Base-by-base conservation (phyloP, 2,113 vertebrate species). In the Pristiophorus japonicus region DNA sequence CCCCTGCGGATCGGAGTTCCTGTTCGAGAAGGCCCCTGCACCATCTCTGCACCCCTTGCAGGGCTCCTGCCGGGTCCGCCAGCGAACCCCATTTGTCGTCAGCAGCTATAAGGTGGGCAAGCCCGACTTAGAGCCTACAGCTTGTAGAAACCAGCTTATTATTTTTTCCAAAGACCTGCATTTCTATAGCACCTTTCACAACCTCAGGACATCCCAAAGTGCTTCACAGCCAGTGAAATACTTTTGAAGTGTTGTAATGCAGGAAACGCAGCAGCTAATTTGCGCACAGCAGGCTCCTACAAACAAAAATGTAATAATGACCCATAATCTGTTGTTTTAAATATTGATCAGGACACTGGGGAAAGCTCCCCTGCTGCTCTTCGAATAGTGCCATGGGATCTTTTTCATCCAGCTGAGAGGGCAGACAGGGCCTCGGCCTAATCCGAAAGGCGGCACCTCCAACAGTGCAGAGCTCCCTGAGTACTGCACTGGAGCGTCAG, bases 1-100 rank as follows among this genome's bases (percentile, higher is more conserved):
- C 0, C 97, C 99, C 0, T 99, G 98, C 95, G 98, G 98, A 12
- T 97, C 97, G 27, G 98, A 99, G 38, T 99, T 98, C 96, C 81
- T 98, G 63, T 96, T 98, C 70, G 97, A 98, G 78, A 98, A 97
- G 96, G 96, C 96, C 0, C 81, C 47, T 0, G 96, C 97, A 14
- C 2, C 96, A 30, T 96, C 96, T 0, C 96, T 97, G 8, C 98
- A 98, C 96, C 98, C 98, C 20, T 96, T 98, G 20, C 97, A 97
- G 96, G 96, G 97, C 42, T 34, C 96, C 0, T 96, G 97, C 78
- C 97, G 96, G 95, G 96, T 98, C 95, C 97, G 97, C 14, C 98
- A 98, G 96, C 97, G 99, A 96, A 98, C 97, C 20, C 97, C 98
- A 30, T 99, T 99, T 96, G 97, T 96, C 95, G 96, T 98, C 96